Percentiles rank a stretch among this genome's conserved stretches.
Conservation (phyloP, 2,797 vertebrate genomes). For the Neopelma chrysocephalum region DNA sequence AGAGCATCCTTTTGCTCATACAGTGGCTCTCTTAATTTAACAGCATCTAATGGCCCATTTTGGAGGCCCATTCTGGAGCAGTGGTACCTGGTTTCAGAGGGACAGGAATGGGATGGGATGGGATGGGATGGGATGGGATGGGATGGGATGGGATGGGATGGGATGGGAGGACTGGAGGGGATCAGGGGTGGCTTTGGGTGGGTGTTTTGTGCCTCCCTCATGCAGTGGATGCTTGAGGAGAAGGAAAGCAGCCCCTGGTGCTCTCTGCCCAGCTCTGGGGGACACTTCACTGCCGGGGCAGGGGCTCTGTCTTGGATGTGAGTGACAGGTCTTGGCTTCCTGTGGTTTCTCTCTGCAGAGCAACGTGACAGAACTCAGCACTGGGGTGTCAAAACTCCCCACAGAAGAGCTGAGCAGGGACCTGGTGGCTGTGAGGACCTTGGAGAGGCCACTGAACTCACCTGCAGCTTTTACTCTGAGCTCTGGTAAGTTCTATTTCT, state of each 20-base stretch:
- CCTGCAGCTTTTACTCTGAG: background rate
- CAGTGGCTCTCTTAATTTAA: no score
- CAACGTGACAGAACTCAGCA: background rate
- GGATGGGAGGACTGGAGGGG: background rate
- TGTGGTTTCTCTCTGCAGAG: conserved; percentile 28
- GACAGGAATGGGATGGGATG: background rate
- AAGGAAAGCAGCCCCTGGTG: fast-evolving
- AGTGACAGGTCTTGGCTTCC: background rate
- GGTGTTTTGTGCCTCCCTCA: background rate
- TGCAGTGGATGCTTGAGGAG: fast-evolving
- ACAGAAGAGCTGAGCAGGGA: background rate
- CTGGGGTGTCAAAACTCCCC: background rate
- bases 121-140: background rate
- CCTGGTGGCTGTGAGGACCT: background rate
- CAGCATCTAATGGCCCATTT: no score
- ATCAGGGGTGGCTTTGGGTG: fast-evolving
- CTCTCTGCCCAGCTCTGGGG: background rate
- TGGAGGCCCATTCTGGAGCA: no score
- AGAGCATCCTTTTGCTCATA: no score
- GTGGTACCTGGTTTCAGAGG: background rate
- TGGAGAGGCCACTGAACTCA: fast-evolving
- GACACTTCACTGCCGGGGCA: fast-evolving
- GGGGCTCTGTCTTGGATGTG: background rate
- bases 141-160: background rate
- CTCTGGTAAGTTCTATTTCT: background rate